Conservation (phyloP, 2,888 invertebrate species). For the Cyaniris semiargus region DNA sequence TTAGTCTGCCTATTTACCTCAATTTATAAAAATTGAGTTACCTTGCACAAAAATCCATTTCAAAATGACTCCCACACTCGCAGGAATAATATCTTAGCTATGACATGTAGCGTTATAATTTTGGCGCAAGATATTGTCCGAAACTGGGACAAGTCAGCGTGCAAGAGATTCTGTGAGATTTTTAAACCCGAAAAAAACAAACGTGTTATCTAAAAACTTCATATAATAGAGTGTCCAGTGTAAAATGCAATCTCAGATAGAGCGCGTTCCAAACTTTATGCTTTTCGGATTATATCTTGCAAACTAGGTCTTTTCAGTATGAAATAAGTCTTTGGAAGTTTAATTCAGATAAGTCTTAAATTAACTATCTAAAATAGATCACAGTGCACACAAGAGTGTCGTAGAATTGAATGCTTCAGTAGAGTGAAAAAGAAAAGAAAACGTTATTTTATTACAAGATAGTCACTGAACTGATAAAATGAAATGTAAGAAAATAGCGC, state of each 20-base stretch:
- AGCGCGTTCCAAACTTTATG: slow-evolving; percentile 25
- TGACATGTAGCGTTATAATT: slow-evolving; percentile 50
- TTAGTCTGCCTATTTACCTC: not conserved
- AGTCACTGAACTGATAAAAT: slow-evolving; percentile 9
- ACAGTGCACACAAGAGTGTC: not conserved
- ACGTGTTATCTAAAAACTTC: slow-evolving; percentile 32
- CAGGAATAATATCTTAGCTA: slow-evolving; percentile 53
- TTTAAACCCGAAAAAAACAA: slow-evolving; percentile 39
- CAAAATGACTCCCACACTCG: slow-evolving; percentile 62
- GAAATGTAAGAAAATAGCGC: slow-evolving; percentile 10
- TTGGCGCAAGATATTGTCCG: slow-evolving; percentile 45
- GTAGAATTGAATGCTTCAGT: not conserved
- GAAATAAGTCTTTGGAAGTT: not conserved
- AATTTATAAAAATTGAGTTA: no score
- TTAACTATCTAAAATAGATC: slow-evolving; percentile 11
- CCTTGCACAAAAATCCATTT: slow-evolving; percentile 70
- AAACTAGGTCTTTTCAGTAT: slow-evolving; percentile 5
- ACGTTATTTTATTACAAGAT: not conserved
- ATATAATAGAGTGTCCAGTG: slow-evolving; percentile 30
- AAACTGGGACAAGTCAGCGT: slow-evolving; percentile 38
- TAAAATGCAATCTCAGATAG: slow-evolving; percentile 19
- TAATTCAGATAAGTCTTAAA: not conserved
- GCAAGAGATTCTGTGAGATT: slow-evolving; percentile 31
- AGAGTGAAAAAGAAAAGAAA: not conserved
- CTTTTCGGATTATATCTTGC: slow-evolving; percentile 16